A percentile compares a stretch with the other conserved stretches of the same genome.
Evolutionary conservation across 2,797 vertebrate genomes (phyloP).

Genomic region (Petrocephalus schoutedeni): DNA sequence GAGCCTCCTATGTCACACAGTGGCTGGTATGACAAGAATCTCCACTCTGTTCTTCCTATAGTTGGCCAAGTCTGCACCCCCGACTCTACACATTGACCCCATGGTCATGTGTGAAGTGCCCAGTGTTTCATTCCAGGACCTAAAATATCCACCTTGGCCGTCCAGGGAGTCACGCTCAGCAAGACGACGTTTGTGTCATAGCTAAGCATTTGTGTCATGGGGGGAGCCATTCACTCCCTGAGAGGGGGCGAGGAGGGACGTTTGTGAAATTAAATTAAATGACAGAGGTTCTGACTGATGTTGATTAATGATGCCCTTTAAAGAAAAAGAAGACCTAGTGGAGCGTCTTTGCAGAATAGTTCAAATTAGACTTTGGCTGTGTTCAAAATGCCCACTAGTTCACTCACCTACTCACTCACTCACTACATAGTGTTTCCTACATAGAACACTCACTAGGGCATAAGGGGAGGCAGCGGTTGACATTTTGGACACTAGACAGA

Average conservation of each 20-base stretch:
- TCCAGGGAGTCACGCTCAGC: background rate
- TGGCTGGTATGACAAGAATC: background rate
- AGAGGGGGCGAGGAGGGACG: no score
- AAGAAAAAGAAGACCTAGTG: background rate
- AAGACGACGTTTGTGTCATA: background rate
- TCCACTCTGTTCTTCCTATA: background rate
- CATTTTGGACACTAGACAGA: background rate
- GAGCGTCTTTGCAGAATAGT: background rate
- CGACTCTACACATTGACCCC: background rate
- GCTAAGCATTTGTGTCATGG: background rate
- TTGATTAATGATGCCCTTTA: background rate
- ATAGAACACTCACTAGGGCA: background rate
- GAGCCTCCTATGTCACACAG: background rate
- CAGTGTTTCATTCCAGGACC: background rate
- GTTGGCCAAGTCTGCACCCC: background rate
- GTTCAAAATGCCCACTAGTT: background rate
- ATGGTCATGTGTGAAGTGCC: background rate
- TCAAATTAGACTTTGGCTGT: background rate
- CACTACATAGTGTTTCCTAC: background rate
- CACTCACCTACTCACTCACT: background rate
- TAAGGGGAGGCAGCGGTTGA: background rate
- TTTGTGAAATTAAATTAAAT: background rate
- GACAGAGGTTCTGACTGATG: background rate
- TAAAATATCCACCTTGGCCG: background rate
- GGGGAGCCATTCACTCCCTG: background rate